These are phyloP conservation scores for Polypterus bichir DNA, from an alignment of 2,113 vertebrate species.

Conservation along the genomic window DNA sequence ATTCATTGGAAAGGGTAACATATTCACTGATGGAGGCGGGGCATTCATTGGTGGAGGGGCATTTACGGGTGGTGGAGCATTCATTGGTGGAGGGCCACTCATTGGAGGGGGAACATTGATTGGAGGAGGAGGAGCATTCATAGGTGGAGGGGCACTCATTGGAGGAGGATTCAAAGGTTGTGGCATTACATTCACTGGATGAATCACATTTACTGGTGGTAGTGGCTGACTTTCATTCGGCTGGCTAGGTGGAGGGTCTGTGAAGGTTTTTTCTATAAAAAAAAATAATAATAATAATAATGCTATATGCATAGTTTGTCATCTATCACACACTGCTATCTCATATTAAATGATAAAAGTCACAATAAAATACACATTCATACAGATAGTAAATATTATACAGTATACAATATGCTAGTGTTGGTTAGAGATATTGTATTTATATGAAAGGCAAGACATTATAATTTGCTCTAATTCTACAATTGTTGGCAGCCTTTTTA, in stretches of 20 bases:
- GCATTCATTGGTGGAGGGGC: slow-evolving; percentile 40
- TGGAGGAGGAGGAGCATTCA: slow-evolving; percentile 48
- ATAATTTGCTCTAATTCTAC: too few species aligned
- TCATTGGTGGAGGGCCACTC: slow-evolving; percentile 5
- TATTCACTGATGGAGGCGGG: slow-evolving; percentile 41
- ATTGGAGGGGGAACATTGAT: neutral
- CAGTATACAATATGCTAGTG: too few species aligned
- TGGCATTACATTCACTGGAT: slow-evolving; percentile 60
- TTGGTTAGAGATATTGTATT: too few species aligned
- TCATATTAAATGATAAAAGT: too few species aligned
- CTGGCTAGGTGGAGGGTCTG: slow-evolving; percentile 54
- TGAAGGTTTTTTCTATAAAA: slow-evolving; percentile 61
- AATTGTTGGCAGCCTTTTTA: too few species aligned
- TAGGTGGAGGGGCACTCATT: slow-evolving; percentile 49
- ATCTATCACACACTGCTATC: too few species aligned
- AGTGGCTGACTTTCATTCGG: slow-evolving; percentile 62
- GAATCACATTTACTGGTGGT: slow-evolving; percentile 53
- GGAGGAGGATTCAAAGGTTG: slow-evolving; percentile 46
- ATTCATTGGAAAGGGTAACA: slow-evolving; percentile 56
- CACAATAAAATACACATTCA: too few species aligned
- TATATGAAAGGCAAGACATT: too few species aligned
- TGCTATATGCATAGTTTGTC: too few species aligned
- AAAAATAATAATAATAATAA: slow-evolving; percentile 14
- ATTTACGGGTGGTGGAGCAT: slow-evolving; percentile 36
- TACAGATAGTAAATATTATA: too few species aligned